phyloP scores from a whole-genome alignment of 2,797 vertebrate genomes.

The Danio aesculapii region DNA sequence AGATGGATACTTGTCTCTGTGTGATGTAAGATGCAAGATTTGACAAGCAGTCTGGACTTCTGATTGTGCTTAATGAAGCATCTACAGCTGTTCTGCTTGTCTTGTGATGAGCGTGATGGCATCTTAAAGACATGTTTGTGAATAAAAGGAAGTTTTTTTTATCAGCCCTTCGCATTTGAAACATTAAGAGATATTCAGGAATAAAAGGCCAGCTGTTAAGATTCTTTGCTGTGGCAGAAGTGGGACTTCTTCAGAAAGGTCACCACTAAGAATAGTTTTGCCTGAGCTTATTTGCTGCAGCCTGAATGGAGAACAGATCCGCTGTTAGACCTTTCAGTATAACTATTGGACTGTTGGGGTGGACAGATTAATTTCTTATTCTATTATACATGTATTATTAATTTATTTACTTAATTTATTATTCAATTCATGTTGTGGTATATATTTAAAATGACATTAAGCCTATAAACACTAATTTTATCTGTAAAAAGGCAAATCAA shows the following conservation, averaged over 20 bases:
- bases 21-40: slow-evolving; percentile 56
- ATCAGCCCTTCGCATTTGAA: slow-evolving; percentile 38
- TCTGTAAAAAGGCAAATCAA: too few relatives aligned
- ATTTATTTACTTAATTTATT: neutral
- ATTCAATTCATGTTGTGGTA: too few relatives aligned
- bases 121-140: neutral
- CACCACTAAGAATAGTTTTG: slow-evolving; percentile 33
- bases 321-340: neutral
- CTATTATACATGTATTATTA: too few relatives aligned
- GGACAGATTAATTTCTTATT: neutral
- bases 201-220: slow-evolving; percentile 41
- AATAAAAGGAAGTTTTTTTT: neutral
- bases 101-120: neutral
- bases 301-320: neutral
- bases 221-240: slow-evolving; percentile 3
- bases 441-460: too few relatives aligned
- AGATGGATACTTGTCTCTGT: slow-evolving; percentile 61
- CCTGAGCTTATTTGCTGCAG: neutral
- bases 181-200: slow-evolving; percentile 45
- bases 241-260: slow-evolving; percentile 13
- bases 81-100: neutral
- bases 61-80: slow-evolving; percentile 19
- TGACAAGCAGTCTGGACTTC: neutral
- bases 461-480: too few relatives aligned
- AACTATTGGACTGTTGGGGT: neutral